A percentile compares a stretch with the other conserved stretches of the same genome.
These are phyloP conservation scores for Synaphobranchus kaupii DNA, from an alignment of 2,797 vertebrate genomes.

Conservation along the genomic window DNA sequence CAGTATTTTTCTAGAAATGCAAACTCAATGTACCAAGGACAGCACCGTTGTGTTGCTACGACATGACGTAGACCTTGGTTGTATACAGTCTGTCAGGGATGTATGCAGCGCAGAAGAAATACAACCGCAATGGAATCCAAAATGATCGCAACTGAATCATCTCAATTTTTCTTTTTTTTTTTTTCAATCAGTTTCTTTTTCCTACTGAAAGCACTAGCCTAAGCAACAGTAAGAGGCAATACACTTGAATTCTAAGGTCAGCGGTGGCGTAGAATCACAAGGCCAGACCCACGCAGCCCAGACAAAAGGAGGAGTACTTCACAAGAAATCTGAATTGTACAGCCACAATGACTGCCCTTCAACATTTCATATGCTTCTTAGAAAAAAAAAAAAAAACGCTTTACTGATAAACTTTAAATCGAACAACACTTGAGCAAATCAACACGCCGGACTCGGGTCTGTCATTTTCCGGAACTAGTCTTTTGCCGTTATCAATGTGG, in stretches of 20 bases:
- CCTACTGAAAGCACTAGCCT: background rate
- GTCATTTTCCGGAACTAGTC: background rate
- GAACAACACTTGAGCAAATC: background rate
- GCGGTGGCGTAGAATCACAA: background rate
- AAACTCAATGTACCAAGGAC: background rate
- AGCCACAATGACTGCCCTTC: background rate
- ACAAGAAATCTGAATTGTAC: background rate
- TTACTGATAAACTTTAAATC: background rate
- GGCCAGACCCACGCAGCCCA: background rate
- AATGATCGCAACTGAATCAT: background rate
- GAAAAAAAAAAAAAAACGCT: background rate
- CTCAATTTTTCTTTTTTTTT: background rate
- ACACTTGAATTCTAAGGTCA: background rate
- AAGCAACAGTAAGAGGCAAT: background rate
- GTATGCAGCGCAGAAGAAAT: background rate
- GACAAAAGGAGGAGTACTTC: background rate
- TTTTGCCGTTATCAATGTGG: background rate
- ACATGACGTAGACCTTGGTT: background rate
- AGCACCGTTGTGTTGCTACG: no score
- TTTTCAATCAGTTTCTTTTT: background rate
- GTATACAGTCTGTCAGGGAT: background rate
- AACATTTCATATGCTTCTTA: background rate
- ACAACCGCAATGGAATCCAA: background rate
- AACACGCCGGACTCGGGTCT: background rate
- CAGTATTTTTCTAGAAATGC: background rate